A percentile compares a stretch with the other conserved stretches of the same genome.
These are phyloP conservation scores for Rhinatrema bivittatum DNA, from an alignment of 2,797 vertebrate species.

Conservation along the genomic window DNA sequence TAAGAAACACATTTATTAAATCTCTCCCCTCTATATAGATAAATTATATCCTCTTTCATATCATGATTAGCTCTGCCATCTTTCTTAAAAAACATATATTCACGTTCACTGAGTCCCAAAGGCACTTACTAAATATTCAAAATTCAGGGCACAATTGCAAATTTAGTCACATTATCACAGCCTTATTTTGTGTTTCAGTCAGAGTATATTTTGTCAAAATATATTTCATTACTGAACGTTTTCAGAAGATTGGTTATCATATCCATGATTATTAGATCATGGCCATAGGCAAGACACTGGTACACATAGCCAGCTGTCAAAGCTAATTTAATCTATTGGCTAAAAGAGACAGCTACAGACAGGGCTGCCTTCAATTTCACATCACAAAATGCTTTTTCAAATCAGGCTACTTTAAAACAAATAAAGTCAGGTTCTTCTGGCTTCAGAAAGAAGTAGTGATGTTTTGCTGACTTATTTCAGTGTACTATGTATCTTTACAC, in stretches of 20 bases:
- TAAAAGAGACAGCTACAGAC: slow-evolving; percentile 29
- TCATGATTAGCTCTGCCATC: slow-evolving; percentile 1
- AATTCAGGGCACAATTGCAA: slow-evolving; percentile 4
- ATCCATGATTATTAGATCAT: slow-evolving; percentile 43
- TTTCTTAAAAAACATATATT: not conserved
- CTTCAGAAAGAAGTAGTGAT: too few relatives aligned
- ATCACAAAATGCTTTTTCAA: slow-evolving; percentile 15
- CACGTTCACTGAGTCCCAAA: not conserved
- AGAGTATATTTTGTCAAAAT: slow-evolving; percentile 31
- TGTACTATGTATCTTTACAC: too few relatives aligned
- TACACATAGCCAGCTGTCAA: slow-evolving; percentile 48
- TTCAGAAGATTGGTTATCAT: slow-evolving; percentile 39
- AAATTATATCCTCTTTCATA: not conserved
- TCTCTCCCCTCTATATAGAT: slow-evolving; percentile 3
- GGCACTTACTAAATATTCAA: slow-evolving; percentile 4
- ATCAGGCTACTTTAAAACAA: too few relatives aligned
- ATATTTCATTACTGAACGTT: slow-evolving; percentile 35
- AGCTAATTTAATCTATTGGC: slow-evolving; percentile 41
- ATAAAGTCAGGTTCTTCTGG: too few relatives aligned
- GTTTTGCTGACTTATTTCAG: too few relatives aligned
- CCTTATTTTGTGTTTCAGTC: slow-evolving; percentile 27
- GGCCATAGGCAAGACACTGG: slow-evolving; percentile 37
- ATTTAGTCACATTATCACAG: slow-evolving; percentile 8
- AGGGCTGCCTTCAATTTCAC: slow-evolving; percentile 29
- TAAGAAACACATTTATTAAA: too few relatives aligned